Percentiles rank a stretch among this genome's conserved stretches.
Conservation (phyloP, 30 jellyfish, hydroid and myxozoan genomes). For the Hydra vulgaris region DNA sequence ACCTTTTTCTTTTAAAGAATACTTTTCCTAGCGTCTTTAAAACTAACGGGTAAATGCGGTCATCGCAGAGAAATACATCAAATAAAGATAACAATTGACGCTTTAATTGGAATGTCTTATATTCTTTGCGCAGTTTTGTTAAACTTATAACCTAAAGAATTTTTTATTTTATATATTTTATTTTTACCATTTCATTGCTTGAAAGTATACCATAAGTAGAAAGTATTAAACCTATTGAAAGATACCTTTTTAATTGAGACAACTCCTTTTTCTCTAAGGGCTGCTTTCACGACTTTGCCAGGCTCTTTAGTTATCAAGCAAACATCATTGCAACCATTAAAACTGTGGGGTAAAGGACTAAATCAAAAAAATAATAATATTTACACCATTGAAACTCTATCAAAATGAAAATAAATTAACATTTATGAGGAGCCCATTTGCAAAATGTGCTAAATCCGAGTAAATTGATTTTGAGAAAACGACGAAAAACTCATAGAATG, state of each 20-base stretch:
- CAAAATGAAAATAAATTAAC: not conserved
- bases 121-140: slow-evolving; percentile 64
- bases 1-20: slow-evolving; percentile 66
- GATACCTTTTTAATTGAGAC: slow-evolving; percentile 52
- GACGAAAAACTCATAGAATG: too few relatives aligned
- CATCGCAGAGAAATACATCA: slow-evolving; percentile 77
- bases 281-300: slow-evolving; percentile 63
- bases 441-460: too few relatives aligned
- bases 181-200: not conserved
- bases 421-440: not conserved
- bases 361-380: not conserved
- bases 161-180: not conserved
- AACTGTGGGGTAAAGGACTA: slow-evolving; percentile 60
- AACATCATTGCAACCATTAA: slow-evolving; percentile 46
- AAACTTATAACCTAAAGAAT: slow-evolving; percentile 67
- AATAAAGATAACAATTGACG: slow-evolving; percentile 49
- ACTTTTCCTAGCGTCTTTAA: slow-evolving; percentile 68
- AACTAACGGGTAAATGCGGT: slow-evolving; percentile 41
- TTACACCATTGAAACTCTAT: not conserved
- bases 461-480: too few relatives aligned
- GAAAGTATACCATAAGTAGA: not conserved
- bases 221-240: not conserved
- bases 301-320: slow-evolving; percentile 68
- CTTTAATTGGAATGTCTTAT: slow-evolving; percentile 54
- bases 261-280: slow-evolving; percentile 46